phyloP scores from a whole-genome alignment of 2,113 vertebrate genomes.

The Salvelinus alpinus region DNA sequence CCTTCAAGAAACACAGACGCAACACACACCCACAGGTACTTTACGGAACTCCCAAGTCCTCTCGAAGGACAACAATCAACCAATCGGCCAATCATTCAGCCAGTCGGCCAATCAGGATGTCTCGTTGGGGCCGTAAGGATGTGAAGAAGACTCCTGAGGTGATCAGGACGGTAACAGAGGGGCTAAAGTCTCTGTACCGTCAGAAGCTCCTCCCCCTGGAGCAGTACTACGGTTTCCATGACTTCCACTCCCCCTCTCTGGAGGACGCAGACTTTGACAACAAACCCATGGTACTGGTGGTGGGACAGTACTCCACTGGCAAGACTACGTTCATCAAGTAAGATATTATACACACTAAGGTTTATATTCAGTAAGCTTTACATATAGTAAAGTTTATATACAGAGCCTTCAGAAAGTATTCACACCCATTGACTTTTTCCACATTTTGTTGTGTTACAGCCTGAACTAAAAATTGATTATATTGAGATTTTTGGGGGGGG shows the following conservation, averaged over 20 bases:
- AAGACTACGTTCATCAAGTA: constrained; percentile 89
- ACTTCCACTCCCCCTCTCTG: constrained; percentile 86
- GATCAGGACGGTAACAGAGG: constrained; percentile 85
- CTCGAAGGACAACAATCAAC: no score
- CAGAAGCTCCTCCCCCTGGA: constrained; percentile 87
- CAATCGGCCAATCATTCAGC: not conserved
- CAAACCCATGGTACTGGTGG: constrained; percentile 93
- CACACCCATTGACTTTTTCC: no score
- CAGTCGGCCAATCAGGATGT: constrained; percentile 73
- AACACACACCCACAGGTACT: constrained; percentile 28
- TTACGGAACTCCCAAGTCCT: constrained; percentile 17
- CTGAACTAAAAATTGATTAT: no score
- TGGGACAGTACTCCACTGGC: constrained; percentile 91
- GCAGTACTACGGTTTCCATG: constrained; percentile 84
- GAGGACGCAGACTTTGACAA: constrained; percentile 92
- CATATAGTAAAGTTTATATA: no score
- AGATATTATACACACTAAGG: no score
- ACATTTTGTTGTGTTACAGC: no score
- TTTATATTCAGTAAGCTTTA: no score
- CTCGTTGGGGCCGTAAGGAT: constrained; percentile 85
- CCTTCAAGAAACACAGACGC: constrained; percentile 44
- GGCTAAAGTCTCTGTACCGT: constrained; percentile 84
- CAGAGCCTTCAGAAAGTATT: no score
- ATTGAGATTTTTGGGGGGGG: no score
- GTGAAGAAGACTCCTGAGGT: constrained; percentile 83